Evolutionary conservation across 2,888 invertebrate species (phyloP), one percentile per base, ranked within the genome.

Genomic region (Cancer borealis): DNA sequence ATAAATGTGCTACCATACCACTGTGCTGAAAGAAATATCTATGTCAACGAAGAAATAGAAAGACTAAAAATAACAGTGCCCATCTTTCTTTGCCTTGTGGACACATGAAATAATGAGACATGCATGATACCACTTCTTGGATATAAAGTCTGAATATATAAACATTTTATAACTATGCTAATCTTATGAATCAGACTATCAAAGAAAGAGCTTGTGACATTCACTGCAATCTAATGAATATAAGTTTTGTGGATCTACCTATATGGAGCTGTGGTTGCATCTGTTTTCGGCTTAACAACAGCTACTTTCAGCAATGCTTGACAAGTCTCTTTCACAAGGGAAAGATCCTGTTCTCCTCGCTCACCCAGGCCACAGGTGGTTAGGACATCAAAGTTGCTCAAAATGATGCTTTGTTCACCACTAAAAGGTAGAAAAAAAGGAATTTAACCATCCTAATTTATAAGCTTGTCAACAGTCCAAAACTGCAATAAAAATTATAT

Each of bases 381-480:
- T 89, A 99, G 97, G 6, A 98, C 97, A 96, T 98, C 97, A 3
- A 98, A 97, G 96, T 99, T 99, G 46, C 96, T 96, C 90, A 96
- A 96, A 2, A 97, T 96, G 47, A 97, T 96, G 79, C 96, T 96
- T 49, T 96, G 96, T 95, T 97, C 96, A 73, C 96, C 96, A 60
- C 97, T 97, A 96, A 26, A 96, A 96, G 73, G 26, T 8, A 89
- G 26, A n/a, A 26, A 87, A 87, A 92, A 47, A 79, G 30, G 30
- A 92, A 92, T n/a, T n/a, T 2, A 73, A 73, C 8, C 39, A 88
- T 88, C 21, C 26, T 26, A 26, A 73, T 17, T 3, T 21, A 10
- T 3, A 21, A 73, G 6, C n/a, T n/a, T 73, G 8, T 21, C 3
- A 26, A 73, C 8, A 26, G 26, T n/a, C 73, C 73, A 73, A 73